phyloP scores from a whole-genome alignment of 2,797 vertebrate species.

The Varecia variegata region DNA sequence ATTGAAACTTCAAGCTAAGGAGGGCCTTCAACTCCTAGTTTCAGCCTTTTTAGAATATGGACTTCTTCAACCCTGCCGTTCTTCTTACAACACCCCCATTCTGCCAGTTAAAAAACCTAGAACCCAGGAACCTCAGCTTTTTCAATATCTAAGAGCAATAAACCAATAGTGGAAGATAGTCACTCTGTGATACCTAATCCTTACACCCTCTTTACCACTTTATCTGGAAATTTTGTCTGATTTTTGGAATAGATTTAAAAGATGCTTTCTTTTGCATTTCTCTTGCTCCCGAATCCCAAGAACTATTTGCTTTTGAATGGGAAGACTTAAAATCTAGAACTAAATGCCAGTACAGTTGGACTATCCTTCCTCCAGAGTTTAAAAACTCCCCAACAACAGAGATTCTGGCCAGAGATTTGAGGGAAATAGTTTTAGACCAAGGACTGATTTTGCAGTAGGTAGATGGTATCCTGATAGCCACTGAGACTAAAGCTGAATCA shows the following conservation, averaged over 20 bases:
- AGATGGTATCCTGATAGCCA: neutral
- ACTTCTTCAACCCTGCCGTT: neutral
- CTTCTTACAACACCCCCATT: neutral
- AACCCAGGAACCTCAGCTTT: neutral
- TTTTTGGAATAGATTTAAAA: neutral
- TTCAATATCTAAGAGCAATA: neutral
- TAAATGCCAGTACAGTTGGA: neutral
- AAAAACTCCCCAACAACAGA: neutral
- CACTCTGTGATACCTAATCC: neutral
- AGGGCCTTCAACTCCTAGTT: neutral
- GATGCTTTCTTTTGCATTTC: neutral
- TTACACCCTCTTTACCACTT: neutral
- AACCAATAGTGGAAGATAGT: neutral
- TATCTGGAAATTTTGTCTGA: neutral
- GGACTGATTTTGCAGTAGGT: neutral
- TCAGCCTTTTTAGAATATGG: neutral
- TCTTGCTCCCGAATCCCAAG: neutral
- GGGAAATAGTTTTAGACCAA: neutral
- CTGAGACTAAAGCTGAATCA: neutral
- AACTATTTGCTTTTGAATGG: neutral
- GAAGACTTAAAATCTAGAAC: neutral
- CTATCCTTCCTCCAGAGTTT: neutral
- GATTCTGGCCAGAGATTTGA: neutral
- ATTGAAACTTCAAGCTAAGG: neutral
- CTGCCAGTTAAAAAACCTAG: neutral